Base-by-base conservation (phyloP, 2,113 vertebrate species). In the Pelusios castaneus region DNA sequence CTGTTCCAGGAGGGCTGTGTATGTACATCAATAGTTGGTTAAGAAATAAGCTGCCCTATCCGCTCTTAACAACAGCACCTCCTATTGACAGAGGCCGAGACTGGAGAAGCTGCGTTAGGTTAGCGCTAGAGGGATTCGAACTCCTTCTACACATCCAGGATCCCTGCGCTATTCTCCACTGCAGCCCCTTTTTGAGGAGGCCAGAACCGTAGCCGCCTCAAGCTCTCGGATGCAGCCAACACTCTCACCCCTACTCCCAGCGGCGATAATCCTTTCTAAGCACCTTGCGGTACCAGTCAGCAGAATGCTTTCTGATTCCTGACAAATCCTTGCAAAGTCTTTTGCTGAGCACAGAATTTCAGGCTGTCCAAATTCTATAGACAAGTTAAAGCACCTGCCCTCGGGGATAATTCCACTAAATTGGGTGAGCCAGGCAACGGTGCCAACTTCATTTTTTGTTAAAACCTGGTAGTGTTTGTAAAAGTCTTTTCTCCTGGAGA, bases 311-410 rank as follows among this genome's bases (percentile, higher is more conserved):
- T 94, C 91, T 90, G 89, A 43, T 92, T 95, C 89, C 94, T 67
- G 82, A 95, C 96, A 97, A 97, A 97, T 97, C 94, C 96, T 95
- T 88, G 88, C 95, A 84, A 89, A 84, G 94, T 89, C 90, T 97
- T 97, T 79, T 95, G 97, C 97, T 97, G 96, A 97, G 95, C 92
- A 92, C 0, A 0, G 94, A 77, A 88, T 97, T 97, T 91, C 89
- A 0, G 80, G 94, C 89, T 63, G 73, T 91, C 97, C 94, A 96
- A 89, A 96, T 92, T 91, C 89, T 91, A 54, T 0, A 95, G 95
- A 96, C 93, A 95, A 97, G 94, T 94, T 93, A 90, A 96, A 97
- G 92, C 86, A 95, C 95, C 92, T 93, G 96, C 94, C 96, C 89
- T 45, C 49, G 1, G 92, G 96, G 91, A 97, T 96, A 96, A 97